Base-by-base conservation (phyloP, 2,797 vertebrate genomes). In the Pseudochaenichthys georgianus region DNA sequence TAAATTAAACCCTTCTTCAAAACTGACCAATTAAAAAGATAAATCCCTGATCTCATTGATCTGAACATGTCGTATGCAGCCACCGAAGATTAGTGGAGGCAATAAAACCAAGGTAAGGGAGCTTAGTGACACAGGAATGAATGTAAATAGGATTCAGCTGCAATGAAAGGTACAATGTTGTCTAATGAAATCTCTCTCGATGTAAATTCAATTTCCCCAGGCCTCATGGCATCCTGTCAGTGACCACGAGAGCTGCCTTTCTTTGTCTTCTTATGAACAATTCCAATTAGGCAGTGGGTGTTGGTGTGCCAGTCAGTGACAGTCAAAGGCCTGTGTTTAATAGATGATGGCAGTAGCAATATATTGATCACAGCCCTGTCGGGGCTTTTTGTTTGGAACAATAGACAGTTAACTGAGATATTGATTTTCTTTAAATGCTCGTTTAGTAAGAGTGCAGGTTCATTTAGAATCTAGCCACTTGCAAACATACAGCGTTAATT, bases 111-210 rank as follows among this genome's bases (percentile, higher is more conserved):
- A 87, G 70, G 84, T 82, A 51, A 72, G 72, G 74, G 63, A 66
- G 73, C 81, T 86, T 64, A 82, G 87, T 78, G 80, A 78, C 83
- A 84, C 51, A 45, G 75, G 74, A 81, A 75, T 70, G 64, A 80
- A 89, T 90, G 87, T 89, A 92, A 92, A 91, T 90, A 84, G 86
- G 69, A 92, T 88, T 87, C 80, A 48, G 86, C 66, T 0, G 69
- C 81, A 77, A 62, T 81, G 88, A 91, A 90, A 89, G 88, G 86
- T 90, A 89, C 89, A 90, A 91, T 91, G 88, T 91, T 88, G 77
- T 90, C 87, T 86, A 93, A 93, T 92, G 91, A 90, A 91, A 90
- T 89, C 78, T 75, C 74, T 72, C 84, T 87, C 71, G 17, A 83
- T 83, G 85, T 79, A 84, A 90, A 90, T 89, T 88, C 79, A 87